Evolutionary conservation across 2,113 vertebrate genomes (phyloP).

Genomic region (Himantopus leucocephalus): DNA sequence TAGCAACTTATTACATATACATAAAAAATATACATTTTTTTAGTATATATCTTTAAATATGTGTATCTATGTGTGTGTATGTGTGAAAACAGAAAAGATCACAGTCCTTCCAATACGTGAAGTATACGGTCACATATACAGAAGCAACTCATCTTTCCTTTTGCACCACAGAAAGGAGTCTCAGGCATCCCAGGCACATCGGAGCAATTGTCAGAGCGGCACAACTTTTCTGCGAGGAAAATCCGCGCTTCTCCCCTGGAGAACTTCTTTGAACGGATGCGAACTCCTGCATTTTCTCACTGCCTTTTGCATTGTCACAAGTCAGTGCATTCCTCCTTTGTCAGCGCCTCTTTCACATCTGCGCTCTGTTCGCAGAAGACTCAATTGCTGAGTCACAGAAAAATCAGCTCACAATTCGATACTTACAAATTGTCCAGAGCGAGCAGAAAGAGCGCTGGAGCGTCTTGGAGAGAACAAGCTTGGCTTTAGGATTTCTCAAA

Average conservation of each 20-base stretch:
- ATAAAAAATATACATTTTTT: not conserved
- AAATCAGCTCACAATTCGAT: not conserved
- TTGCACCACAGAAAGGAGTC: not conserved
- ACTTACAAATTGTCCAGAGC: not conserved
- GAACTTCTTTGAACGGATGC: not conserved
- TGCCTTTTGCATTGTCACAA: not conserved
- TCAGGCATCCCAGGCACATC: not conserved
- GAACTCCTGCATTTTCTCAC: not conserved
- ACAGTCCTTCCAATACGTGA: not conserved
- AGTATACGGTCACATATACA: no score
- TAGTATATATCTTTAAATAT: not conserved
- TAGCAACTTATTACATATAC: not conserved
- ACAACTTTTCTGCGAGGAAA: not conserved
- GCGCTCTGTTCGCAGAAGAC: not conserved
- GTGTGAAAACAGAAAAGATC: not conserved
- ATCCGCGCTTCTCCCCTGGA: not conserved
- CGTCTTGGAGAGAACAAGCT: not conserved
- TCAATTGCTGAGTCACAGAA: not conserved
- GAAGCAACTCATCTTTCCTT: not conserved
- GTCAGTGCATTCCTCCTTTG: not conserved
- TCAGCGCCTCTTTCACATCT: not conserved
- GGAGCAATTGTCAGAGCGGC: not conserved
- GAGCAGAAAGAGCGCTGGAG: not conserved
- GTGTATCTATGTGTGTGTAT: fast-evolving
- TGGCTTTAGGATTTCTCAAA: not conserved